Base-by-base conservation (phyloP, 2,888 invertebrate genomes). In the Cataglyphis rosenhaueri region DNA sequence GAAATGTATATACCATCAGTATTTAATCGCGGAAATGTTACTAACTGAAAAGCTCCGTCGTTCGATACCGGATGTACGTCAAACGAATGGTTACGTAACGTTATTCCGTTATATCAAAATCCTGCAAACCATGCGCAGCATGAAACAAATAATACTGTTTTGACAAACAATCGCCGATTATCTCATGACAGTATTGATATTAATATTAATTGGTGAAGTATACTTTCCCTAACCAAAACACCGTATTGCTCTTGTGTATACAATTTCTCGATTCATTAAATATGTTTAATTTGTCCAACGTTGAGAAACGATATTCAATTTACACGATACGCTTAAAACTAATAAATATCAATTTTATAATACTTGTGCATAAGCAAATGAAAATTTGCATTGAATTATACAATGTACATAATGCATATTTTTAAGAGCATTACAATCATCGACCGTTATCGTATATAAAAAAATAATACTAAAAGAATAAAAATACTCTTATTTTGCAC, bases 11-110 rank as follows among this genome's bases (percentile, higher is more conserved):
- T 35, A 59, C 3, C 44, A 25, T 68, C 70, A 21, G 78, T 71
- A 71, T 79, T 71, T 79, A 79, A 79, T 79, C 35, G 44, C 71
- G 78, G 71, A 70, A 70, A 79, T 44, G 71, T 59, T 44, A 21
- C 32, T 70, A 79, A 79, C 71, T 70, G 70, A 78, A 78, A 78
- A 70, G 78, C 44, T 18, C 59, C 71, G 59, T 61, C 71, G 44
- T 61, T 48, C 71, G 59, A 61, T 61, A 59, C 32, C 64, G 52
- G 35, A 41, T 18, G 29, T 79, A 84, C 29, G 57, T 48, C 75
- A 71, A 61, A 59, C 52, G 44, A 73, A 41, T 64, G 59, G 44
- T 71, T 74, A 74, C 44, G 76, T 81, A 81, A 76, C 78, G 52
- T 29, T 44, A 41, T 73, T 44, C 29, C 10, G 48, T 68, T 52